phyloP scores from a whole-genome alignment of 2,888 invertebrate species.

The Aphodius granarius region DNA sequence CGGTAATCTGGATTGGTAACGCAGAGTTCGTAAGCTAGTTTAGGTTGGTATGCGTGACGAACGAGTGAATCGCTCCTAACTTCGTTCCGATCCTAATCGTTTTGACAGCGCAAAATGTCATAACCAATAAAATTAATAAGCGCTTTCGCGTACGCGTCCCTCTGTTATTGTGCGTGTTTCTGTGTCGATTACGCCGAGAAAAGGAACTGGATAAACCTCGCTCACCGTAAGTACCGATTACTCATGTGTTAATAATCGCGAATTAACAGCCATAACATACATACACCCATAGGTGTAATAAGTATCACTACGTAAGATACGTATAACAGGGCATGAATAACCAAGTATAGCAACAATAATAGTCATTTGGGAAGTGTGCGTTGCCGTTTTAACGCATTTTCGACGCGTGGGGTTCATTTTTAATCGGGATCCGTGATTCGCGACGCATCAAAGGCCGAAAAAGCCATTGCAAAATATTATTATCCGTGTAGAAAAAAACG shows the following conservation, averaged over 20 bases:
- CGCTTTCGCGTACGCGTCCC: neutral
- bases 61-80: conserved; percentile 1
- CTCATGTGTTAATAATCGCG: neutral
- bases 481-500: neutral
- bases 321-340: no score
- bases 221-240: neutral
- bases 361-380: neutral
- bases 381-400: neutral
- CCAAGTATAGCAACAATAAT: no score
- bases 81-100: conserved; percentile 17
- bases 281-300: no score
- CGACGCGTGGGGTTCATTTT: neutral
- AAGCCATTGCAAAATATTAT: neutral
- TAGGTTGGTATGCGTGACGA: neutral
- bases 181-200: neutral
- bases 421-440: neutral
- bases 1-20: neutral
- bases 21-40: neutral
- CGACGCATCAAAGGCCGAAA: neutral
- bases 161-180: neutral
- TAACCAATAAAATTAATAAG: conserved; percentile 14
- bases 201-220: neutral
- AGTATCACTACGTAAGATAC: no score
- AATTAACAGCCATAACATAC: no score
- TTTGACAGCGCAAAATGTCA: conserved; percentile 22